Percentiles rank a stretch among this genome's conserved stretches.
These are phyloP conservation scores for Cataglyphis livida DNA, from an alignment of 2,888 invertebrate species.

Conservation along the genomic window DNA sequence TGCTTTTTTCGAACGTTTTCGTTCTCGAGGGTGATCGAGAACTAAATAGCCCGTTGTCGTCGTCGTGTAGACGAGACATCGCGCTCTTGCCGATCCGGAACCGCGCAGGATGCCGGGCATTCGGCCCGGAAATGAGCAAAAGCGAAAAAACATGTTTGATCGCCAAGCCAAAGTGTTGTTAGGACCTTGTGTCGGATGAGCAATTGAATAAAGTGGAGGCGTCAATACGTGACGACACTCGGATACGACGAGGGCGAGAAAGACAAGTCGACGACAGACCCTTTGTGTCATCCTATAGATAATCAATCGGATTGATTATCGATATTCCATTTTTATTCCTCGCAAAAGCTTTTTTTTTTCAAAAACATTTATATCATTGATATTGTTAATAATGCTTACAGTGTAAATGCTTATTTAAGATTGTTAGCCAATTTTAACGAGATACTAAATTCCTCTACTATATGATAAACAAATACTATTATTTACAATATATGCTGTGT, in stretches of 20 bases:
- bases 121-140: conserved; percentile 80
- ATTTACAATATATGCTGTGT: background rate
- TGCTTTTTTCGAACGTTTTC: conserved; percentile 53
- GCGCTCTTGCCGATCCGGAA: conserved; percentile 62
- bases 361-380: background rate
- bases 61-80: conserved; percentile 57
- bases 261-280: conserved; percentile 60
- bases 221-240: conserved; percentile 80
- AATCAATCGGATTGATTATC: conserved; percentile 57
- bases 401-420: background rate
- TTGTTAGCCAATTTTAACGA: background rate
- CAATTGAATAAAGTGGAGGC: conserved; percentile 82
- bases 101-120: conserved; percentile 68
- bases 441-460: background rate
- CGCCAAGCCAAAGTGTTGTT: conserved; percentile 69
- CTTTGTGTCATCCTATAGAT: conserved; percentile 32
- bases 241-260: conserved; percentile 70
- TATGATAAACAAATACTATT: background rate
- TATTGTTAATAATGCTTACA: background rate
- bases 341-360: conserved; percentile 9
- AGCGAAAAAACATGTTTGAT: conserved; percentile 84
- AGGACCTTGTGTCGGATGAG: conserved; percentile 76
- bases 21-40: conserved; percentile 59
- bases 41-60: conserved; percentile 65
- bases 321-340: background rate